A percentile compares a stretch with the other conserved stretches of the same genome.
Conservation (phyloP, 1,140 invertebrate species). For the Drosophila ananassae region DNA sequence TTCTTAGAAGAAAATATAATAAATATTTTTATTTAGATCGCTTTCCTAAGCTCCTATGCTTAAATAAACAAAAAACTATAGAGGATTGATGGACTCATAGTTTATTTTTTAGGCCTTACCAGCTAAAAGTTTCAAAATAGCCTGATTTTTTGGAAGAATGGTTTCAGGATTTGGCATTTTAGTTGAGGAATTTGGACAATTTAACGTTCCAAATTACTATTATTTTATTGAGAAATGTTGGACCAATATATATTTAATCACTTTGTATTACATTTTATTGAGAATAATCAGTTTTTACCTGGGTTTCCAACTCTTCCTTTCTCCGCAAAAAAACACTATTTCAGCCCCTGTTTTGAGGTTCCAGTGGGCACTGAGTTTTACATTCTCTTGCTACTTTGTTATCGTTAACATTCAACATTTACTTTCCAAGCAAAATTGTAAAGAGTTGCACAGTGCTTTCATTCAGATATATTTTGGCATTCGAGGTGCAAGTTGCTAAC, state of each 20-base stretch:
- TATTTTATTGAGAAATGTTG: too few species aligned
- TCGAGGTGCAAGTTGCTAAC: neutral
- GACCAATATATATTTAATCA: too few species aligned
- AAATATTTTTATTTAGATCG: neutral
- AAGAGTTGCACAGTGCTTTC: slow-evolving; percentile 2
- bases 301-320: too few species aligned
- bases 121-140: too few species aligned
- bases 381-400: neutral
- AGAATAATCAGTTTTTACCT: neutral
- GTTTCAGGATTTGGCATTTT: too few species aligned
- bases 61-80: too few species aligned
- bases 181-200: too few species aligned
- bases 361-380: neutral
- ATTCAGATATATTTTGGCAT: slow-evolving; percentile 1
- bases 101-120: too few species aligned
- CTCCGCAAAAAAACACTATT: too few species aligned
- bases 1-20: neutral
- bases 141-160: neutral
- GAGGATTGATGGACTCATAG: too few species aligned
- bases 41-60: neutral
- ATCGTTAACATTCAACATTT: slow-evolving; percentile 1
- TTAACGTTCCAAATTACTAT: too few species aligned
- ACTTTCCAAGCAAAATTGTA: slow-evolving; percentile 8
- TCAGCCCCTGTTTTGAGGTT: neutral
- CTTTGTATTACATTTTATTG: neutral